Base-by-base conservation (phyloP, 2,797 vertebrate genomes). In the Enteromius afrohamiltoni region DNA sequence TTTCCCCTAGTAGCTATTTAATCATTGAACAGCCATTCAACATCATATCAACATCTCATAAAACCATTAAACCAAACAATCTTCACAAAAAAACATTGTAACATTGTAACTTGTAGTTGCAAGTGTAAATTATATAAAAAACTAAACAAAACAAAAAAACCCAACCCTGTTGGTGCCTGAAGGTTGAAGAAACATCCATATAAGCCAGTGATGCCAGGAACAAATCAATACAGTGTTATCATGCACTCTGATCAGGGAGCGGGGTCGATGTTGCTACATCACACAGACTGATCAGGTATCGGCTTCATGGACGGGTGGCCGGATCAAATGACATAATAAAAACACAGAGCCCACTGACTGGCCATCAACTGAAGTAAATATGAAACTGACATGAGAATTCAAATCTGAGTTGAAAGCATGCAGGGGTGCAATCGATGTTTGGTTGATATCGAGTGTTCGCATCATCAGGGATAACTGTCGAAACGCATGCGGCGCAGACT, bases 281-380 rank as follows among this genome's bases (percentile, higher is more conserved):
- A 45, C 64, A 55, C 19, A 11, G 62, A 37, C 90, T 89, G 90
- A 92, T 91, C 93, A 89, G 89, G 91, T 91, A 90, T 92, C 92
- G 83, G 77, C 62, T 53, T 81, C 83, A 6, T 90, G 65, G 82
- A 90, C 90, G 87, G 92, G 91, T 91, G 92, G 91, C 84, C 75
- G 86, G 90, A 93, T 94, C 90, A 93, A 93, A 91, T 91, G 89
- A 90, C 91, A 92, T 92, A 90, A 93, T 93, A 93, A 93, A 94
- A 91, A 55, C 80, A 88, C 86, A 89, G 85, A 70, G 68, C 51
- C 74, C 88, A 95, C 92, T 85, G 91, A 94, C 91, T 85, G 85
- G 16, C 3, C 80, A 83, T 89, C 82, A 84, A 77, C 82, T 80
- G 80, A 86, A 91, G 89, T 85, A 90, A 90, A 91, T 90, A 91